Percentiles rank a stretch among this genome's conserved stretches.
Conservation (phyloP, 1,140 invertebrate genomes). For the Leptestheria dahalacensis region DNA sequence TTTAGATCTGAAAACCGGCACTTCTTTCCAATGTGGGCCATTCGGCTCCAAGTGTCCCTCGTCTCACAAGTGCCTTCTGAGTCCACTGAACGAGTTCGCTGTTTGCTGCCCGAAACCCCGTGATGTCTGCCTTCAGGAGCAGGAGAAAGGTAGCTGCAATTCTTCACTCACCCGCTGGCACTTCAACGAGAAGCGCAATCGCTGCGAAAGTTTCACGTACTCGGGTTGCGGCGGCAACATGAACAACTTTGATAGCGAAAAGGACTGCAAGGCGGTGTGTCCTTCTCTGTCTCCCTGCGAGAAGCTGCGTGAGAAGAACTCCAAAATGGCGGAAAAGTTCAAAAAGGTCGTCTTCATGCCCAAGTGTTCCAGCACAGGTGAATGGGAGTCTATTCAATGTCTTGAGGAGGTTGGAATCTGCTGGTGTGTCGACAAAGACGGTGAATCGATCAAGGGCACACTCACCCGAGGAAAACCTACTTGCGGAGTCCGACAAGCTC, state of each 20-base stretch:
- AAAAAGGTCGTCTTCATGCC: constrained; percentile 50
- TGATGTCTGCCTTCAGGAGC: constrained; percentile 64
- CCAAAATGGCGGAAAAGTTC: constrained; percentile 45
- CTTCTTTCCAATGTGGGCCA: constrained; percentile 48
- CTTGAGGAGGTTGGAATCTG: constrained; percentile 61
- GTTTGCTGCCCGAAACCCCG: constrained; percentile 71
- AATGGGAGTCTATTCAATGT: constrained; percentile 66
- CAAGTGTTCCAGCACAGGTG: constrained; percentile 48
- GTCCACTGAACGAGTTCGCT: constrained; percentile 57
- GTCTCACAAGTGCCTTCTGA: constrained; percentile 65
- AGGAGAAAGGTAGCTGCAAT: constrained; percentile 40
- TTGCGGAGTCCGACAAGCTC: constrained; percentile 16
- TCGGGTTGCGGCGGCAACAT: constrained; percentile 62
- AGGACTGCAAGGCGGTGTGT: constrained; percentile 66
- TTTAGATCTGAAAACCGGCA: constrained; percentile 24
- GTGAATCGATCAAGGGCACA: constrained; percentile 51
- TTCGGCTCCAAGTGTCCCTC: constrained; percentile 56
- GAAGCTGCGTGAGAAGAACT: constrained; percentile 54
- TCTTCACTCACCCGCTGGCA: constrained; percentile 39
- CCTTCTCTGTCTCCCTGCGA: constrained; percentile 64
- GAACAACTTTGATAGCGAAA: constrained; percentile 72
- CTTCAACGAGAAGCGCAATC: constrained; percentile 60
- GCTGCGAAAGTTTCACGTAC: constrained; percentile 52
- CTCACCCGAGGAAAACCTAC: constrained; percentile 14
- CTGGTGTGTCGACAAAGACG: constrained; percentile 67